Conservation (phyloP, 2,113 vertebrate genomes). For the Petaurus breviceps region DNA sequence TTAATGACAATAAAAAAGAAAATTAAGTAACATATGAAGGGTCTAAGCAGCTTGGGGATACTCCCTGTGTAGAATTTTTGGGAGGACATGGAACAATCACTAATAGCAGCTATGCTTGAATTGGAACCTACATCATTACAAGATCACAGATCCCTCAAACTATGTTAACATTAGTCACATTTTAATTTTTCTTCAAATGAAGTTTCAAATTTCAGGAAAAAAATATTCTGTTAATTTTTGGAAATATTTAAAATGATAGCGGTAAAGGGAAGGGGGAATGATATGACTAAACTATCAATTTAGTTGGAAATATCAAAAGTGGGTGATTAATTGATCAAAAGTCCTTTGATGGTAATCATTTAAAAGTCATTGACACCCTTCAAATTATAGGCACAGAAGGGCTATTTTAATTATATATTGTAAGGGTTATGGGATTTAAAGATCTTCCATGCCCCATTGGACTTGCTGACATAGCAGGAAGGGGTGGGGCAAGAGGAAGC, state of each 20-base stretch:
- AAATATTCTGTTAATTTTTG: not conserved
- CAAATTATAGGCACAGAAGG: not conserved
- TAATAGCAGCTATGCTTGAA: not conserved
- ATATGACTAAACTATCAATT: not conserved
- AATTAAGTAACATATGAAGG: not conserved
- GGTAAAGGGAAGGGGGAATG: too few species aligned
- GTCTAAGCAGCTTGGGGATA: not conserved
- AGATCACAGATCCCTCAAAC: not conserved
- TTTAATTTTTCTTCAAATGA: not conserved
- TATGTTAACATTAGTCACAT: not conserved
- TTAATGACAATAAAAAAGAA: not conserved
- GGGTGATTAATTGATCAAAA: not conserved
- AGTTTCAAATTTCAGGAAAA: not conserved
- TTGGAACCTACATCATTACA: not conserved
- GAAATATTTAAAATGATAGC: not conserved
- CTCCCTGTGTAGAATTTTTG: not conserved
- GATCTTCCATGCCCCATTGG: too few species aligned
- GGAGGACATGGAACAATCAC: not conserved
- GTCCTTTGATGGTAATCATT: not conserved
- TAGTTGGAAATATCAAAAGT: not conserved
- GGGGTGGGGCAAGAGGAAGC: too few species aligned
- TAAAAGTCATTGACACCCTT: not conserved
- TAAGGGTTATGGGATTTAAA: too few species aligned
- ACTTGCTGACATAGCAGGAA: too few species aligned
- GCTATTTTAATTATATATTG: too few species aligned